Percentiles rank a stretch among this genome's conserved stretches.
Evolutionary conservation across 2,113 vertebrate species (phyloP).

Genomic region (Excalfactoria chinensis): DNA sequence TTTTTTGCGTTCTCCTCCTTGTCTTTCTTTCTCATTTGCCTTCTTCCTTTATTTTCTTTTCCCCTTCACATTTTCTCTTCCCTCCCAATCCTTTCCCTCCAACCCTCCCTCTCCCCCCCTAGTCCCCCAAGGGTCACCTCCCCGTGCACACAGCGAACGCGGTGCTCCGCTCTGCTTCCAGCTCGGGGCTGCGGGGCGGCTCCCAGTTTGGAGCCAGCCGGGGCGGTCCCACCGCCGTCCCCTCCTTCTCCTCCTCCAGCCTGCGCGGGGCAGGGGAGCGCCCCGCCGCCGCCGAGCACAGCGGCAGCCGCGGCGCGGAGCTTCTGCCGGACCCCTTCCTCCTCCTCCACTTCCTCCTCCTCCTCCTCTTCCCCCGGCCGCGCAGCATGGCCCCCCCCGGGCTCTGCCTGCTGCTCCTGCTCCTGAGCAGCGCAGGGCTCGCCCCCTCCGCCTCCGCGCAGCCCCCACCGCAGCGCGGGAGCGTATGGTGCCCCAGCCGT

Average conservation of each 20-base stretch:
- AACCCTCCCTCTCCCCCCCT: not conserved
- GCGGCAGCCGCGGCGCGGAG: not conserved
- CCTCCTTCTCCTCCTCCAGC: slow-evolving; percentile 16
- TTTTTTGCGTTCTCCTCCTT: not conserved
- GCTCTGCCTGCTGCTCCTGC: slow-evolving; percentile 34
- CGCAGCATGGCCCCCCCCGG: slow-evolving; percentile 61
- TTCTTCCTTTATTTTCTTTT: too few relatives aligned
- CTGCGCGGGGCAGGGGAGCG: slow-evolving; percentile 1
- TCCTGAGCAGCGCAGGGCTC: slow-evolving; percentile 43
- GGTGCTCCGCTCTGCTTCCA: not conserved
- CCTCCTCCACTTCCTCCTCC: not conserved
- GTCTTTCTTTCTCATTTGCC: not conserved
- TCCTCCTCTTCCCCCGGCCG: not conserved
- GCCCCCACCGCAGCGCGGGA: slow-evolving; percentile 49
- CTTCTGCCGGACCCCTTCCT: not conserved
- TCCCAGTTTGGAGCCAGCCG: slow-evolving; percentile 15
- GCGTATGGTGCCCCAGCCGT: slow-evolving; percentile 90
- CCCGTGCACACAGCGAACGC: too few relatives aligned
- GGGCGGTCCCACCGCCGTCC: slow-evolving; percentile 45
- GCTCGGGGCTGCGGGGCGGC: too few relatives aligned
- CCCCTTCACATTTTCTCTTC: too few relatives aligned
- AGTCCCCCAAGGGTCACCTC: not conserved
- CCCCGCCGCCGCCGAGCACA: not conserved
- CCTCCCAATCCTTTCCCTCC: too few relatives aligned
- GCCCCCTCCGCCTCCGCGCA: slow-evolving; percentile 55